Evolutionary conservation across 2,113 vertebrate genomes (phyloP), one percentile per base, ranked within the genome.

Genomic region (Sialia sialis): DNA sequence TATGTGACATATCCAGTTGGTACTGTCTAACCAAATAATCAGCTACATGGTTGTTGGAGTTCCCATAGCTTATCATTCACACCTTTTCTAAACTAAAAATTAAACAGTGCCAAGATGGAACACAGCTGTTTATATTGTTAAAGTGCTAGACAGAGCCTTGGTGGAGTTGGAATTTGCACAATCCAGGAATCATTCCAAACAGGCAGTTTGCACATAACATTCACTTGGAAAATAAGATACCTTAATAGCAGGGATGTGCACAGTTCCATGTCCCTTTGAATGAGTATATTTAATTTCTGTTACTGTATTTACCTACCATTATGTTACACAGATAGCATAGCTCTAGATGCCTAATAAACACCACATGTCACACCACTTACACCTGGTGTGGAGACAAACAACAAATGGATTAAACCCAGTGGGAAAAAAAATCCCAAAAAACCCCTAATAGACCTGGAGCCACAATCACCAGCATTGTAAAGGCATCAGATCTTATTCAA

Each of bases 51-150:
- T 39, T 75, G 17, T 1, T 52, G 41, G 36, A 49, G 44, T 52
- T 76, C 8, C 56, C 34, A 44, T 5, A 58, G 19, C 10, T 78
- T 69, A 49, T 41, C 2, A 1, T 41, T 68, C 54, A 66, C 13
- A 51, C 29, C 10, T 13, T 21, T 27, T n/a, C 44, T 76, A 70
- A 93, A 59, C 11, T 76, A 58, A 27, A 92, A 88, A 80, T 60
- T 39, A 51, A 75, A 64, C 10, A 39, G 27, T 49, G 63, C 21
- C 44, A 64, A 76, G 60, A 60, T 4, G 8, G 36, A 85, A 75
- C 36, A 44, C 0, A 0, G 39, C 16, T 0, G 1, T 44, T 80
- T 52, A 30, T 84, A 29, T 13, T 32, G 22, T 32, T 73, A 64
- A 90, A 83, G 21, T 9, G 9, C 41, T 48, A 44, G 41, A 73